A percentile compares a stretch with the other conserved stretches of the same genome.
Conservation (phyloP, 2,888 invertebrate species). For the Bombylius discolor region DNA sequence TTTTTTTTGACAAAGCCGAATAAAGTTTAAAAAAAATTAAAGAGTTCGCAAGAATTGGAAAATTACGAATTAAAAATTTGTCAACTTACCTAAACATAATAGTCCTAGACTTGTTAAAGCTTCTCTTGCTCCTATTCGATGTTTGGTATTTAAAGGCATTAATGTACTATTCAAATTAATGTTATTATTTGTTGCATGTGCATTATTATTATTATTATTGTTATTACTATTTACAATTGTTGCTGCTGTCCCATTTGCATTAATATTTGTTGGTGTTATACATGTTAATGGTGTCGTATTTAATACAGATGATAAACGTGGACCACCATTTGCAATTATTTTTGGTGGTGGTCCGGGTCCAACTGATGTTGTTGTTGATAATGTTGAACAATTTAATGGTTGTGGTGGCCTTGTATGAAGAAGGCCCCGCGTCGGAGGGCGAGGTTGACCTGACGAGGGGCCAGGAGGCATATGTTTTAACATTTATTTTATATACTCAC, state of each 20-base stretch:
- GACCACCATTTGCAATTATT: conserved; percentile 26
- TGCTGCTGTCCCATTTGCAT: conserved; percentile 20
- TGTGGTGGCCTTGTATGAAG: conserved; percentile 39
- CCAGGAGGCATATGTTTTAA: conserved; percentile 24
- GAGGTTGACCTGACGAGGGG: conserved; percentile 32
- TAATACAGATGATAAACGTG: conserved; percentile 34
- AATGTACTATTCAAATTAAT: conserved; percentile 43
- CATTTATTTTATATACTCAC: conserved; percentile 14
- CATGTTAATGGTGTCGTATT: conserved; percentile 26
- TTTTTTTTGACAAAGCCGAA: too few species aligned
- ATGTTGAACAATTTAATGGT: conserved; percentile 52
- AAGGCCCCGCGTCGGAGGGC: conserved; percentile 19
- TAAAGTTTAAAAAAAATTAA: too few species aligned
- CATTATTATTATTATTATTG: conserved; percentile 17
- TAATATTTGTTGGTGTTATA: conserved; percentile 21
- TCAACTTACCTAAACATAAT: conserved; percentile 49
- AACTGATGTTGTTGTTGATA: conserved; percentile 26
- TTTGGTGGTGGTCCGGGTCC: conserved; percentile 14
- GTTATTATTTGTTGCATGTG: conserved; percentile 22
- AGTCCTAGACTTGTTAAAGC: conserved; percentile 75
- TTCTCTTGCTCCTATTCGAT: conserved; percentile 55
- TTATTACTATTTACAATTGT: conserved; percentile 12
- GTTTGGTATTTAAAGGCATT: conserved; percentile 25
- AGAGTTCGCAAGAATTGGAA: too few species aligned
- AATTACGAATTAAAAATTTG: too few species aligned